Conservation (phyloP, 2,888 invertebrate genomes). For the Cerastis leucographa region DNA sequence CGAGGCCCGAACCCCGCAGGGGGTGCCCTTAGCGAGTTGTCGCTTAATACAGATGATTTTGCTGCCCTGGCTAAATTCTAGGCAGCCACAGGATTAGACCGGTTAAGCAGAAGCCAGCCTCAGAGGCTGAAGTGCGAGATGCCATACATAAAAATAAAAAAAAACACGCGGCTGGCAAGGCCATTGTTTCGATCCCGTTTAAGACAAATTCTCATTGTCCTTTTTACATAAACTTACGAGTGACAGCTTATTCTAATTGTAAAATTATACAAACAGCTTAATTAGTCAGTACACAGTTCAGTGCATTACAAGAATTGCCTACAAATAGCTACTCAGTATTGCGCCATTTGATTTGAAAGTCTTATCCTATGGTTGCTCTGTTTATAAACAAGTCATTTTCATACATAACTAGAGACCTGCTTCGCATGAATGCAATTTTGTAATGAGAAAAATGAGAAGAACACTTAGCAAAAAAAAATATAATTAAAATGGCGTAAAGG, state of each 20-base stretch:
- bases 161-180: too few species aligned
- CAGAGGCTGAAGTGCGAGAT: too few species aligned
- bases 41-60: too few species aligned
- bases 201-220: not conserved
- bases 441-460: not conserved
- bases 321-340: constrained; percentile 36
- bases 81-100: too few species aligned
- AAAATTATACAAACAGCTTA: constrained; percentile 13
- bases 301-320: constrained; percentile 37
- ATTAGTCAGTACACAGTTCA: constrained; percentile 27
- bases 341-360: not conserved
- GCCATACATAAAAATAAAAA: too few species aligned
- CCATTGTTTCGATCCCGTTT: not conserved
- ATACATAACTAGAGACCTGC: not conserved
- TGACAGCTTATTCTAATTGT: not conserved
- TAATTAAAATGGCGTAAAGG: too few species aligned
- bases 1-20: too few species aligned
- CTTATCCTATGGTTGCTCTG: not conserved
- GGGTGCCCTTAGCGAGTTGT: too few species aligned
- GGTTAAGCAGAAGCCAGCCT: too few species aligned
- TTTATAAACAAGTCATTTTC: not conserved
- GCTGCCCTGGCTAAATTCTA: too few species aligned
- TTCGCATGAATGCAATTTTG: not conserved
- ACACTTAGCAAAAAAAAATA: not conserved
- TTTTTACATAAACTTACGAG: not conserved